Evolutionary conservation across 2,113 vertebrate species (phyloP).

Genomic region (Noctilio leporinus): DNA sequence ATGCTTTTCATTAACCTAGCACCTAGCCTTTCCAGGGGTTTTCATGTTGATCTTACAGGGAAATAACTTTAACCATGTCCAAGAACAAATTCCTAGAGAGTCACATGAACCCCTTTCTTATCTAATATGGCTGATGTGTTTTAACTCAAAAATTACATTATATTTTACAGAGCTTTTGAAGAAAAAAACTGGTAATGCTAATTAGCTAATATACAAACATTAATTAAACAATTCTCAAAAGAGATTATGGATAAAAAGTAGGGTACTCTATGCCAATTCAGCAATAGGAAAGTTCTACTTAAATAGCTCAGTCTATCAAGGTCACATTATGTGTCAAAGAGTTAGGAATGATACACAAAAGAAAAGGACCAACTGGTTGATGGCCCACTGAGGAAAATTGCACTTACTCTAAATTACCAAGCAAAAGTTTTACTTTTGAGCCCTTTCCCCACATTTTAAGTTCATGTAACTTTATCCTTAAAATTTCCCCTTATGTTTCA

Average conservation of each 20-base stretch:
- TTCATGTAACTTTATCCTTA: not conserved
- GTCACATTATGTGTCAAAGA: slow-evolving; percentile 49
- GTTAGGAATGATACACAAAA: not conserved
- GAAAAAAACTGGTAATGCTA: slow-evolving; percentile 46
- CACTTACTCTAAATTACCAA: not conserved
- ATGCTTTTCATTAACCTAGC: not conserved
- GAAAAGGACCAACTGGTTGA: not conserved
- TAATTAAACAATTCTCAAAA: slow-evolving; percentile 71
- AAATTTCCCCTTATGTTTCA: not conserved
- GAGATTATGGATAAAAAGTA: slow-evolving; percentile 58
- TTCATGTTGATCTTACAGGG: not conserved
- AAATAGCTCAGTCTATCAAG: slow-evolving; percentile 28
- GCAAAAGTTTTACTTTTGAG: not conserved
- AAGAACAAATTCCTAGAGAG: not conserved
- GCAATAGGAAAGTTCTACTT: not conserved
- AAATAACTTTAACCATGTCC: not conserved
- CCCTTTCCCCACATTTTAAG: not conserved
- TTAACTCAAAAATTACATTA: slow-evolving; percentile 40
- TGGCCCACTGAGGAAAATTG: not conserved
- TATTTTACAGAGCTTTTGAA: slow-evolving; percentile 42
- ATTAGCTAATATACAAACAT: slow-evolving; percentile 66
- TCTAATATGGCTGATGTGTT: not conserved
- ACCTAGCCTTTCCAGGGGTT: not conserved
- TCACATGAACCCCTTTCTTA: not conserved
- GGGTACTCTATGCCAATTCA: slow-evolving; percentile 35